phyloP scores from a whole-genome alignment of 2,113 vertebrate genomes.

The Etheostoma cragini region DNA sequence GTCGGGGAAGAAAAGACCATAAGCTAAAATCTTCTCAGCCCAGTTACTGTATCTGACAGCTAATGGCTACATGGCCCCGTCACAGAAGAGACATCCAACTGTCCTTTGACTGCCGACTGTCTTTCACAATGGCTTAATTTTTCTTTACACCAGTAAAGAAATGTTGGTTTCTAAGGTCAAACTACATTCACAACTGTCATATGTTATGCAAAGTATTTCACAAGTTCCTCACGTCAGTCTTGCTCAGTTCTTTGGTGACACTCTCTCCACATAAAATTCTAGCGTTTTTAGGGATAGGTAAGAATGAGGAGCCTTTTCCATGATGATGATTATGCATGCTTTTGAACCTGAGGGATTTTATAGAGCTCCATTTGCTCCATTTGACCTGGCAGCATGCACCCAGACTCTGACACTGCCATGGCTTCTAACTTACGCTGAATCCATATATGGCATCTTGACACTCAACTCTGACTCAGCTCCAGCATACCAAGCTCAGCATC shows the following conservation, averaged over 20 bases:
- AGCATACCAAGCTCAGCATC: slow-evolving; percentile 27
- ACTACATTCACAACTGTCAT: not conserved
- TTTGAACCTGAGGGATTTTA: slow-evolving; percentile 47
- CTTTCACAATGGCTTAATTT: slow-evolving; percentile 43
- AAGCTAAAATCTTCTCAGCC: slow-evolving; percentile 57
- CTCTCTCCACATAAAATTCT: slow-evolving; percentile 10
- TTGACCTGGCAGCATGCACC: slow-evolving; percentile 72
- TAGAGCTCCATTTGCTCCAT: slow-evolving; percentile 53
- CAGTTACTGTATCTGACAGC: slow-evolving; percentile 63
- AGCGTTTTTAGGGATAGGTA: not conserved
- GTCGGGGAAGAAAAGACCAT: slow-evolving; percentile 67
- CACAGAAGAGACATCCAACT: slow-evolving; percentile 69
- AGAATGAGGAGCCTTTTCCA: slow-evolving; percentile 37
- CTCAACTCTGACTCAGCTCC: slow-evolving; percentile 48
- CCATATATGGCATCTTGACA: slow-evolving; percentile 42
- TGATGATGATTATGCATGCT: slow-evolving; percentile 22
- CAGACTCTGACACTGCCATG: slow-evolving; percentile 54
- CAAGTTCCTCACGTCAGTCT: not conserved
- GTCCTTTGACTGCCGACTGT: slow-evolving; percentile 49
- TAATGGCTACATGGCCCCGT: slow-evolving; percentile 59
- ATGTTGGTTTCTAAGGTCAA: not conserved
- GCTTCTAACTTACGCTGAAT: slow-evolving; percentile 57
- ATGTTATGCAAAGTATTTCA: not conserved
- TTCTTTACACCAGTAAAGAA: slow-evolving; percentile 21
- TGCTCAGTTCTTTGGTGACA: not conserved